A percentile compares a stretch with the other conserved stretches of the same genome.
These are phyloP conservation scores for Pollenia amentaria DNA, from an alignment of 2,888 invertebrate species.

Conservation along the genomic window DNA sequence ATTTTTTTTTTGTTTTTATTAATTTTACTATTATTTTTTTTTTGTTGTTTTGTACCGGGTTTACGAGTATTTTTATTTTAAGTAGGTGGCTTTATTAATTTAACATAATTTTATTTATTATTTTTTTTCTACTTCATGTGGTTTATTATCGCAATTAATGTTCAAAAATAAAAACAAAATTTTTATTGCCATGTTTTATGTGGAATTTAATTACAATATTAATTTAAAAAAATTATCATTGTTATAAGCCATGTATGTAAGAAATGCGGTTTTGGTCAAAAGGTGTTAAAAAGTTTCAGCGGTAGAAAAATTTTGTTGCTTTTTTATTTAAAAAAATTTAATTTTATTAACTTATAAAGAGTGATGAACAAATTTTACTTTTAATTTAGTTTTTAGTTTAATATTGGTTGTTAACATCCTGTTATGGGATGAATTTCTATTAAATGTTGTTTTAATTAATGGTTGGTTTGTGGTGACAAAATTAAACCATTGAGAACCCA, in stretches of 20 bases:
- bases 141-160: slow-evolving; percentile 50
- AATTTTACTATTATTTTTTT: slow-evolving; percentile 18
- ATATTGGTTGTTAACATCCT: slow-evolving; percentile 59
- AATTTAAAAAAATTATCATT: slow-evolving; percentile 5
- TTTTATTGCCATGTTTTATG: slow-evolving; percentile 31
- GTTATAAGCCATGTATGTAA: not conserved
- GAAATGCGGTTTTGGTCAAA: slow-evolving; percentile 7
- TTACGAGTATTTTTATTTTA: slow-evolving; percentile 24
- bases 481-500: slow-evolving; percentile 37
- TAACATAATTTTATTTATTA: not conserved
- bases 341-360: slow-evolving; percentile 36
- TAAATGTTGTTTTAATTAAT: slow-evolving; percentile 17
- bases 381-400: slow-evolving; percentile 14
- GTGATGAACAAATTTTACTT: slow-evolving; percentile 14
- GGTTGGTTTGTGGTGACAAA: not conserved
- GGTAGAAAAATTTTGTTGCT: slow-evolving; percentile 4
- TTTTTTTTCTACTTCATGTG: slow-evolving; percentile 7
- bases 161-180: slow-evolving; percentile 4
- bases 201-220: slow-evolving; percentile 9
- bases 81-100: slow-evolving; percentile 43
- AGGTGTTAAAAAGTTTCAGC: slow-evolving; percentile 27
- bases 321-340: slow-evolving; percentile 21
- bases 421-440: slow-evolving; percentile 29
- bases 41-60: not conserved
- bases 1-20: slow-evolving; percentile 16